Percentiles rank a stretch among this genome's conserved stretches.
Evolutionary conservation across 2,888 invertebrate species (phyloP).

Genomic region (Calliopum simillimum): DNA sequence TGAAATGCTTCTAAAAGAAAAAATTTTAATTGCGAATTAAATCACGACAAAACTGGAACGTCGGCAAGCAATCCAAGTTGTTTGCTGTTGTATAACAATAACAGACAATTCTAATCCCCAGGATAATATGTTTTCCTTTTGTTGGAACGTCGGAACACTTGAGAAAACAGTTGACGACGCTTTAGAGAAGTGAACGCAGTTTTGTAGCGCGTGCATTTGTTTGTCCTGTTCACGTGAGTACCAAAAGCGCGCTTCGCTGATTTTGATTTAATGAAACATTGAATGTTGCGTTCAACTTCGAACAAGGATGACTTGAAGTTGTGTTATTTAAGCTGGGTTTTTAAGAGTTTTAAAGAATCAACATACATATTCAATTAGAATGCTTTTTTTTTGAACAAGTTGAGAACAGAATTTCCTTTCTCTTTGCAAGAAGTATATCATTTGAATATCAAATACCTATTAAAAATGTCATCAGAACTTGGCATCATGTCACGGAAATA

Average conservation of each 20-base stretch:
- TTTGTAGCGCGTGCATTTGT: constrained; percentile 46
- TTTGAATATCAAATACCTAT: no score
- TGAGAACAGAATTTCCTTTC: no score
- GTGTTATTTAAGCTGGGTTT: no score
- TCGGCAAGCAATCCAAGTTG: constrained; percentile 1
- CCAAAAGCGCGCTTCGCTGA: constrained; percentile 38
- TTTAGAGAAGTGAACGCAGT: constrained; percentile 17
- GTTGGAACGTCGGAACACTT: constrained; percentile 39
- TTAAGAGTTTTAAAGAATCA: background rate
- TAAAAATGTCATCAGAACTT: no score
- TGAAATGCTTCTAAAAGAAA: constrained; percentile 24
- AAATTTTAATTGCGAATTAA: constrained; percentile 7
- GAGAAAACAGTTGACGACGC: constrained; percentile 34
- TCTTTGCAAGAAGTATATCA: no score
- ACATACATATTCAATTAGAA: background rate
- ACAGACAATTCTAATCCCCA: constrained; percentile 50
- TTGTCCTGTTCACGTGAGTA: constrained; percentile 46
- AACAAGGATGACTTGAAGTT: no score
- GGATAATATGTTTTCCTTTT: constrained; percentile 47
- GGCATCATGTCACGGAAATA: background rate
- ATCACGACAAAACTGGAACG: background rate
- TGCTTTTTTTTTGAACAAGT: no score
- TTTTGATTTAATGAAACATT: constrained; percentile 43
- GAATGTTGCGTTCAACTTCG: background rate
- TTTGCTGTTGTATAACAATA: constrained; percentile 33